Base-by-base conservation (phyloP, 2,888 invertebrate species). In the Limenitis arthemis region DNA sequence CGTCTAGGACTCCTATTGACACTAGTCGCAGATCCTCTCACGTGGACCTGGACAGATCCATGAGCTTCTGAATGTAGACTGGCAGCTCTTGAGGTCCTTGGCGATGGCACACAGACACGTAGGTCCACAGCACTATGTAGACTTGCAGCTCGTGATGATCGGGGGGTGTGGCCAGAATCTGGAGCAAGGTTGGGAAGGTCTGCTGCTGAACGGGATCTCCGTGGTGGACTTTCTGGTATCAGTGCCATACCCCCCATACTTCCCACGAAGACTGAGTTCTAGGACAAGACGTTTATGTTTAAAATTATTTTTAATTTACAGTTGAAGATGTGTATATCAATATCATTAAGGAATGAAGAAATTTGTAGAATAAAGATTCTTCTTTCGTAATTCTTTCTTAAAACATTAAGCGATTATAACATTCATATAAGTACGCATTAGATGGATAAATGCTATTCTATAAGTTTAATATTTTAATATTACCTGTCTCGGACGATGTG, bases 261-360 rank as follows among this genome's bases (percentile, higher is more conserved):
- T 53, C 94, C 92, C 33, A 95, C 94, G 80, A 96, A 95, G 11
- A 96, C 95, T 5, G 95, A 95, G 79, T 95, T 95, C 83, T 95
- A 44, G 8, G 92, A 12, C 7, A 29, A 29, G 11, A 7, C 30
- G 1, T 37, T 38, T 36, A 9, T 36, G 11, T 5, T 1, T 36
- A 6, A n/a, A n/a, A 36, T 34, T 8, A 34, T 36, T 6, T 5
- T 36, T 36, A n/a, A n/a, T 9, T 36, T 8, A n/a, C 9, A 8
- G 11, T 36, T 5, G 1, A n/a, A 9, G 7, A 8, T 8, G 8
- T 36, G 36, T 8, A 34, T 34, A n/a, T 34, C 8, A 34, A 34
- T 1, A n/a, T n/a, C n/a, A n/a, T n/a, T n/a, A n/a, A n/a, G n/a
- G n/a, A n/a, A n/a, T n/a, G n/a, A n/a, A n/a, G n/a, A n/a, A n/a